Evolutionary conservation across 2,797 vertebrate genomes (phyloP).

Genomic region (Platyrinchus mystaceus): DNA sequence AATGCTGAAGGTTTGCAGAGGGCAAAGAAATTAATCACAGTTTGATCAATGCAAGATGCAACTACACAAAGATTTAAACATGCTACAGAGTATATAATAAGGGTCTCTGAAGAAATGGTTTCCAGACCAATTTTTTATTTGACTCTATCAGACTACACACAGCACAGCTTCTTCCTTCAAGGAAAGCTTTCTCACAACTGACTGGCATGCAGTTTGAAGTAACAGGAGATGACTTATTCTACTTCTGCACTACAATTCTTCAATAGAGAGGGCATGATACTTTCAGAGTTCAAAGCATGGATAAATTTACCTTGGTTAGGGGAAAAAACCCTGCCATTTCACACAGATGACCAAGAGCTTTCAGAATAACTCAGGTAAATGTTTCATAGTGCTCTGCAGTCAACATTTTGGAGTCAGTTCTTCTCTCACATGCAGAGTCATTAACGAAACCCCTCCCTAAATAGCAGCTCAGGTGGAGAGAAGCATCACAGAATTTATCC

Average conservation of each 20-base stretch:
- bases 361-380: neutral
- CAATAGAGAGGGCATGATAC: neutral
- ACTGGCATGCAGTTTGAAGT: neutral
- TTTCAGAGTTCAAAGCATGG: neutral
- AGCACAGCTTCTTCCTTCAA: neutral
- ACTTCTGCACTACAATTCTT: neutral
- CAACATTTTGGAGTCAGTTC: neutral
- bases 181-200: neutral
- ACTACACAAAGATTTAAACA: neutral
- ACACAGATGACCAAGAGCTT: neutral
- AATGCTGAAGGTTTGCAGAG: slow-evolving; percentile 80
- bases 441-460: neutral
- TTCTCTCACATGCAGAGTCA: neutral
- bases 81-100: neutral
- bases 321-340: neutral
- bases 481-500: neutral
- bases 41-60: neutral
- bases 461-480: neutral
- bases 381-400: neutral
- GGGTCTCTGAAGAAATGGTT: neutral
- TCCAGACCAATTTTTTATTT: neutral
- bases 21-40: neutral
- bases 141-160: neutral
- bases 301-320: neutral
- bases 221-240: neutral